Percentiles rank a stretch among this genome's conserved stretches.
phyloP scores from a whole-genome alignment of 2,888 invertebrate genomes.

The Andrena praecox region DNA sequence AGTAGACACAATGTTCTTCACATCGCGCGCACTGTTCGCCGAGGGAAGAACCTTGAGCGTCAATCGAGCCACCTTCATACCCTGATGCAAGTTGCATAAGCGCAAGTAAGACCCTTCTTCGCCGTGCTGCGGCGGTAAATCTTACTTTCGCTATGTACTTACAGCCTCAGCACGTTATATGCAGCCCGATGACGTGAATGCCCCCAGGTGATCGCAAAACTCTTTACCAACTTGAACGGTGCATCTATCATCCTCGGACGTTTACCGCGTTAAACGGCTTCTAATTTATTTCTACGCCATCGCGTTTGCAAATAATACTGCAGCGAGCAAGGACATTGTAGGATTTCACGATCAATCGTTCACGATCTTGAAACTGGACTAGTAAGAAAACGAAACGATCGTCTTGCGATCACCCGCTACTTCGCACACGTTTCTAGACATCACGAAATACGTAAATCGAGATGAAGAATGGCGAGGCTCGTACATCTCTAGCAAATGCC shows the following conservation, averaged over 20 bases:
- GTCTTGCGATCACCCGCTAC: conserved; percentile 31
- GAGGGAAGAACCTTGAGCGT: conserved; percentile 39
- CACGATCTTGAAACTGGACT: too few relatives aligned
- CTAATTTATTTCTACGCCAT: too few relatives aligned
- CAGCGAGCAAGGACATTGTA: too few relatives aligned
- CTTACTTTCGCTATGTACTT: conserved; percentile 45
- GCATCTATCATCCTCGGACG: too few relatives aligned
- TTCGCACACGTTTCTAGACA: conserved; percentile 6
- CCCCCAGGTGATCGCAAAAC: conserved; percentile 37
- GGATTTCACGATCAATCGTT: too few relatives aligned
- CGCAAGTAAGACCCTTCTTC: conserved; percentile 39
- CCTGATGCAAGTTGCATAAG: conserved; percentile 30
- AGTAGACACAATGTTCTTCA: conserved; percentile 6
- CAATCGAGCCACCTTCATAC: conserved; percentile 30
- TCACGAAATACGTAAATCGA: conserved; percentile 24
- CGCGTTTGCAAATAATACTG: too few relatives aligned
- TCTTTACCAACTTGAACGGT: background rate
- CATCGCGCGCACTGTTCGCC: conserved; percentile 50
- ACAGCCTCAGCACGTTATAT: conserved; percentile 30
- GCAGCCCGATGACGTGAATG: conserved; percentile 32
- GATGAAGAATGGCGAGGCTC: conserved; percentile 39
- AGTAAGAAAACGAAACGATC: background rate
- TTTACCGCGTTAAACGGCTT: background rate
- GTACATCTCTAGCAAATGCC: background rate
- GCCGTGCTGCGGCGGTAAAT: conserved; percentile 13